Base-by-base conservation (phyloP, 2,113 vertebrate genomes). In the Mormoops blainvillei region DNA sequence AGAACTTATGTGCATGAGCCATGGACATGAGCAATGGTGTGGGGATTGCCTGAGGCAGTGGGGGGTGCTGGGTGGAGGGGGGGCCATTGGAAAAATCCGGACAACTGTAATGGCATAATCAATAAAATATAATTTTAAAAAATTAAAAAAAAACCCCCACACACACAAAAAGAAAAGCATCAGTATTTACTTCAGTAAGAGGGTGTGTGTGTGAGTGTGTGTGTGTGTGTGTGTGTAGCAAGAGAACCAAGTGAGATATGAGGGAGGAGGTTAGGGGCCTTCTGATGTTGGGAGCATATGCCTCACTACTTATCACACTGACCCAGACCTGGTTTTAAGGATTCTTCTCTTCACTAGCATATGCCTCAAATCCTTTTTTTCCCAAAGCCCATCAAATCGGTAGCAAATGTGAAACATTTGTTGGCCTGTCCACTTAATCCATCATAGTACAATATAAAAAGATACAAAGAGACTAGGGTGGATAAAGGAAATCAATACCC, bases 331-430 rank as follows among this genome's bases (percentile, higher is more conserved):
- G 91, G 54, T 74, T 98, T 96, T 89, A 91, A 96, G 93, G 94
- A 96, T 97, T 95, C 94, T 97, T 81, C 56, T 96, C n/a, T 94
- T 96, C 26, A 87, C 54, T 85, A 93, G 50, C 33, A 95, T 73
- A 61, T 81, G 20, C 94, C 93, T 96, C 85, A 93, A 91, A 97
- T 97, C 89, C 73, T 84, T 96, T 97, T 91, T 95, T 94, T 36
- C 41, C 97, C 92, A 93, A 97, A 95, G 94, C 80, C 95, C 98
- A 97, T 96, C 94, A 93, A 94, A 94, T 98, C 41, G 65, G 95
- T 96, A 97, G 95, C 94, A 98, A 97, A 97, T 48, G 50, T 58
- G 90, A 96, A 97, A 91, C 96, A 96, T 95, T 97, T 95, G 78
- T 91, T 94, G 80, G 70, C 36, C 93, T 98, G 94, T 93, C 95